Base-by-base conservation (phyloP, 2,113 vertebrate species). In the Tachysurus vachellii region DNA sequence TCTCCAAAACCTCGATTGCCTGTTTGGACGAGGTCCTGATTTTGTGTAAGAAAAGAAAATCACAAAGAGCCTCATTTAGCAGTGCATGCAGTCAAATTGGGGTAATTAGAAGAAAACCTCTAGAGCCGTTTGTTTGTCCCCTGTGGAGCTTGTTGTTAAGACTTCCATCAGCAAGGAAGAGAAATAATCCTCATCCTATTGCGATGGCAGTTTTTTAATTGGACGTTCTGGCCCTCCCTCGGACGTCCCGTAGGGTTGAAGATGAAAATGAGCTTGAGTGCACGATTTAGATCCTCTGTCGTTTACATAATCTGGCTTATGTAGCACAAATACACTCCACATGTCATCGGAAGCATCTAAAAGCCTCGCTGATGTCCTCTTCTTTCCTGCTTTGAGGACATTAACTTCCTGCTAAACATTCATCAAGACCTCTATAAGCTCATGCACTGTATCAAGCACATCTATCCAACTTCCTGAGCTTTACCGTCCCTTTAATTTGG, bases 101-200 rank as follows among this genome's bases (percentile, higher is more conserved):
- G 79, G 79, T 81, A 81, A 81, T 81, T 81, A 81, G 79, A 42
- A 54, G 50, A 28, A 54, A 54, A 54, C 50, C 75, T 77, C 50
- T 77, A 17, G 54, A 61, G n/a, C 44, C 79, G 42, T 81, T 81
- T 81, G 31, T 81, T 61, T 44, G 31, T 16, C n/a, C 79, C 54
- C 54, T 4, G 4, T 42, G 85, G 36, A 80, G 75, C 31, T 16
- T 56, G 21, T 44, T 80, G 79, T 26, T 61, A 14, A 44, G 28
- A 42, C 47, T 26, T 17, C 47, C n/a, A 28, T 28, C 50, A 54
- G 57, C 31, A 44, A 81, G 31, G 56, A 61, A 42, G 31, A 42
- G 19, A 26, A 59, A 26, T 44, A 81, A 81, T 81, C 19, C 31
- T 42, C 1, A 31, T 17, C 13, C 54, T 21, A 59, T 23, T 12